These are phyloP conservation scores for Hyperoplus lanceolatus DNA, from an alignment of 2,797 vertebrate genomes.

Conservation along the genomic window DNA sequence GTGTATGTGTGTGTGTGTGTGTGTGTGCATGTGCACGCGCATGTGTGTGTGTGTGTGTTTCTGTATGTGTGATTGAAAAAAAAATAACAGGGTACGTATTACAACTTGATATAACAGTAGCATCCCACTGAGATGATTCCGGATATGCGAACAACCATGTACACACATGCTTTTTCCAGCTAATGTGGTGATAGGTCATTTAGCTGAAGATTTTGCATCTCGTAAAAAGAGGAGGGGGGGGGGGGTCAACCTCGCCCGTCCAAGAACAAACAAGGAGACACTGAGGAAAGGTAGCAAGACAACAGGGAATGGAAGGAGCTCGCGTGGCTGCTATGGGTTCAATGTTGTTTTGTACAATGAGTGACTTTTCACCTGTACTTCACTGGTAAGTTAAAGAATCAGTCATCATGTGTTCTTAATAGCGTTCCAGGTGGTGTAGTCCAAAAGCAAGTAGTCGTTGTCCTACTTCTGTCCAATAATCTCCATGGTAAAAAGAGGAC, in stretches of 20 bases:
- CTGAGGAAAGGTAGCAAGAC: conserved; percentile 63
- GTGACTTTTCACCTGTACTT: conserved; percentile 49
- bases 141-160: conserved; percentile 47
- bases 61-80: conserved; percentile 43
- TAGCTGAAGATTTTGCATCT: conserved; percentile 71
- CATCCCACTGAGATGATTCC: conserved; percentile 49
- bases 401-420: conserved; percentile 54
- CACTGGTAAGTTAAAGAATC: conserved; percentile 61
- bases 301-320: conserved; percentile 64
- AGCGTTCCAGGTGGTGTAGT: conserved; percentile 40
- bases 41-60: neutral
- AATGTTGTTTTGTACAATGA: conserved; percentile 78
- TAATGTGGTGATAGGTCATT: conserved; percentile 60
- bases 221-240: conserved; percentile 18
- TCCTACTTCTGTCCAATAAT: conserved; percentile 36
- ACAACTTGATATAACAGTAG: conserved; percentile 56
- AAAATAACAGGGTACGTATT: conserved; percentile 29
- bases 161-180: conserved; percentile 68
- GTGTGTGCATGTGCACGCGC: no score
- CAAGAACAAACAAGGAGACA: conserved; percentile 71
- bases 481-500: conserved; percentile 29
- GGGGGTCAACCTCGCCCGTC: conserved; percentile 42
- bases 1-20: conserved; percentile 20
- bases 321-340: conserved; percentile 51
- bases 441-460: conserved; percentile 43